Base-by-base conservation (phyloP, 2,888 invertebrate species). In the Lepidonotus clava region DNA sequence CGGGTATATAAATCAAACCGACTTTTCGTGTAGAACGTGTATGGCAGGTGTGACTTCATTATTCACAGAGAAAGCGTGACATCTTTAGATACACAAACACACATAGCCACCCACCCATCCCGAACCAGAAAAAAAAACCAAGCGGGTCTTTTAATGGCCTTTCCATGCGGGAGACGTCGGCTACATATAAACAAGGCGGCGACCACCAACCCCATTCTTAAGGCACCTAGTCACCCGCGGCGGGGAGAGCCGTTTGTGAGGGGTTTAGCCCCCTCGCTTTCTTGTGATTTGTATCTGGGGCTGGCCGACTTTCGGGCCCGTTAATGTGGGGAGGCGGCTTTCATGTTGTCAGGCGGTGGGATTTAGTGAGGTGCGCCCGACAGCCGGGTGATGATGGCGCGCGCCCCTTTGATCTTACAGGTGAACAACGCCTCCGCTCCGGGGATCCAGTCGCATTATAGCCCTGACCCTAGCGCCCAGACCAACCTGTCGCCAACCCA, bases 31-130 rank as follows among this genome's bases (percentile, higher is more conserved):
- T 71, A 38, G 36, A 71, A n/a, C 18, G n/a, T 34, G 36, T 38
- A 56, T n/a, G 80, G 38, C 76, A 76, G 80, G 80, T 80, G 51
- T 80, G 51, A 51, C 46, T 46, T 80, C 51, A 80, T 80, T 51
- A 80, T 32, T 80, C 46, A 80, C 46, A 34, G 24, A 80, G 46
- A 28, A 46, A 34, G 80, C 80, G 51, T 51, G 80, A 80, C 80
- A 80, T 80, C 80, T 80, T 41, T 80, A 80, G 41, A 80, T 51
- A 80, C 80, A 80, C 51, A 80, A 41, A 80, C 80, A 80, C 80
- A 46, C 32, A 41, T n/a, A n/a, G n/a, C n/a, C n/a, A n/a, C n/a
- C n/a, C n/a, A n/a, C n/a, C n/a, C n/a, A n/a, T n/a, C n/a, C n/a
- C n/a, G n/a, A n/a, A n/a, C n/a, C n/a, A n/a, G n/a, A n/a, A n/a